Evolutionary conservation across 2,797 vertebrate genomes (phyloP).

Genomic region (Phyllotis vaccarum): DNA sequence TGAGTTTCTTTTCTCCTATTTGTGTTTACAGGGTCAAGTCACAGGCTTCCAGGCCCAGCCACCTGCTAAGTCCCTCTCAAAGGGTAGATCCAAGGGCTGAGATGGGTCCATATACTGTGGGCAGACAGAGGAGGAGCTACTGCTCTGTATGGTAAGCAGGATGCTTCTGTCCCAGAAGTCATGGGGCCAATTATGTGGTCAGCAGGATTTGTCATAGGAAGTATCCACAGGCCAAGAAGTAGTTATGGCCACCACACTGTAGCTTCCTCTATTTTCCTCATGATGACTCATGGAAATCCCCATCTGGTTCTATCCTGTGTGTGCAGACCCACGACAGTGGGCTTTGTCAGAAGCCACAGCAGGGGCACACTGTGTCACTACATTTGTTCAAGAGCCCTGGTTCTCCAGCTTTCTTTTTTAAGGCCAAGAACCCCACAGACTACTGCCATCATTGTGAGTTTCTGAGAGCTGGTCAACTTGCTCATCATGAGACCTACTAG

Average conservation of each 20-base stretch:
- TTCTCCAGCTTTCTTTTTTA: not conserved
- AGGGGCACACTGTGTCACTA: not conserved
- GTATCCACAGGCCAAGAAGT: conserved; percentile 48
- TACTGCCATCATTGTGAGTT: not conserved
- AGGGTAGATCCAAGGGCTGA: not conserved
- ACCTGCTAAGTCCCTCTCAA: not conserved
- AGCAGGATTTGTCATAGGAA: conserved; percentile 57
- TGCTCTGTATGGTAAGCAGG: not conserved
- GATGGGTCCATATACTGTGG: not conserved
- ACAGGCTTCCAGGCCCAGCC: not conserved
- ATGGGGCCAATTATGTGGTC: not conserved
- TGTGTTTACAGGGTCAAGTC: not conserved
- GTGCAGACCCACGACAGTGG: not conserved
- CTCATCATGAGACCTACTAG: not conserved
- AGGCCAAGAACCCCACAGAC: not conserved
- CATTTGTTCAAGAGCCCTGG: not conserved
- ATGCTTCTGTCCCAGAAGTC: too few relatives aligned
- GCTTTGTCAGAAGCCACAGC: not conserved
- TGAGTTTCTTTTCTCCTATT: not conserved
- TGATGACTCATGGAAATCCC: conserved; percentile 53
- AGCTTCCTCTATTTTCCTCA: conserved; percentile 50
- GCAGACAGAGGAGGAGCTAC: not conserved
- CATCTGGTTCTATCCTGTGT: not conserved
- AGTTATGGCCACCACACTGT: not conserved
- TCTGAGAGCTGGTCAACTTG: not conserved